Evolutionary conservation across 2,797 vertebrate genomes (phyloP).

Genomic region (Eremophila alpestris): DNA sequence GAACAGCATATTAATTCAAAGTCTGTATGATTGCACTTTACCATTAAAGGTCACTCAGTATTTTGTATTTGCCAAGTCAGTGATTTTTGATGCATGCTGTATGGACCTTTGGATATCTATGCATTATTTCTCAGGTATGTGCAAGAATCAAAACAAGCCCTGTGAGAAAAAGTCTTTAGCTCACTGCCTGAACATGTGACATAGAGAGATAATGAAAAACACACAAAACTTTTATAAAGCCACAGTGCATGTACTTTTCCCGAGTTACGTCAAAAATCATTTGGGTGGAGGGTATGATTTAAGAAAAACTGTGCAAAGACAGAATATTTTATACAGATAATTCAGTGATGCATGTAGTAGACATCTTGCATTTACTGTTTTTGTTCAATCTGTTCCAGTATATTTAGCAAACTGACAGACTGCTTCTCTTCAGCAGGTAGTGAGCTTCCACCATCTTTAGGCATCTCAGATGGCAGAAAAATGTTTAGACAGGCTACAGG

Average conservation of each 20-base stretch:
- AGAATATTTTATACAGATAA: not conserved
- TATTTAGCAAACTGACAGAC: constrained; percentile 32
- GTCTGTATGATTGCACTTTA: constrained; percentile 6
- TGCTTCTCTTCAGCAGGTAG: not conserved
- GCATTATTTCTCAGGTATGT: not conserved
- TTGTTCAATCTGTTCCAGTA: not conserved
- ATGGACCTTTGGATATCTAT: not conserved
- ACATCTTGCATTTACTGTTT: not conserved
- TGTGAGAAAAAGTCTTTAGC: not conserved
- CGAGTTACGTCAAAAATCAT: not conserved
- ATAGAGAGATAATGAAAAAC: not conserved
- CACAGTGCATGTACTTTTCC: not conserved
- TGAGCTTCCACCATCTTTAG: not conserved
- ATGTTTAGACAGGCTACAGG: not conserved
- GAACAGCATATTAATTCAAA: constrained; percentile 39
- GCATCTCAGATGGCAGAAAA: not conserved
- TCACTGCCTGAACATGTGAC: not conserved
- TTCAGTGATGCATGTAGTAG: not conserved
- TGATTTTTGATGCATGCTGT: not conserved
- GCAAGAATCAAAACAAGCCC: not conserved
- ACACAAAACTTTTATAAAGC: not conserved
- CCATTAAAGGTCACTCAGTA: constrained; percentile 25
- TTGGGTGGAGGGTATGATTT: not conserved
- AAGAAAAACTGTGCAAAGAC: not conserved
- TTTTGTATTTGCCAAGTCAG: not conserved